A percentile compares a stretch with the other conserved stretches of the same genome.
These are phyloP conservation scores for Patiria pectinifera DNA, from an alignment of 53 echinoderm and acorn worm species.

Conservation along the genomic window DNA sequence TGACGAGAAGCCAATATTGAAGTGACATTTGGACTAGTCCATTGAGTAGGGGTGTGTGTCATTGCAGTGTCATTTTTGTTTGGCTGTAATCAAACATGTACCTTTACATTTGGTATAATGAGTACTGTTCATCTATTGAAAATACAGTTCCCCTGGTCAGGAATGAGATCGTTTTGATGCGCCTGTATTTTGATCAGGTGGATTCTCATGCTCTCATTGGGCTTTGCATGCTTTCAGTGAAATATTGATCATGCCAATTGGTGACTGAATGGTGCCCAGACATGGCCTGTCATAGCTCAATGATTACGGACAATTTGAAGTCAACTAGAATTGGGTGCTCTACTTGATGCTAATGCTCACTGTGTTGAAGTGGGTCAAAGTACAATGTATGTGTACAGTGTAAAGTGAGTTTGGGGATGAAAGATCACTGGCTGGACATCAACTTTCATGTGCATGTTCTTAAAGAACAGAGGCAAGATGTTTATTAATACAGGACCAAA, in stretches of 20 bases:
- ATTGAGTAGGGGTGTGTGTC: no score
- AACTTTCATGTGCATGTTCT: background rate
- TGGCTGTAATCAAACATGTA: no score
- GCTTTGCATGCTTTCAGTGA: background rate
- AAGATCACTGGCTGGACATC: no score
- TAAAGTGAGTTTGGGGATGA: no score
- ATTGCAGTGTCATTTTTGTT: no score
- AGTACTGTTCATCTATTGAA: no score
- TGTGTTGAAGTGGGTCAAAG: background rate
- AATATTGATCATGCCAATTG: background rate
- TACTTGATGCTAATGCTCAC: background rate
- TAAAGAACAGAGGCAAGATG: background rate
- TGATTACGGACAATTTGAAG: background rate
- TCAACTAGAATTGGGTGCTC: background rate
- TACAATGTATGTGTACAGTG: background rate
- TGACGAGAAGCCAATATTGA: no score
- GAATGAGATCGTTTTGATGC: no score
- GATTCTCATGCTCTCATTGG: background rate
- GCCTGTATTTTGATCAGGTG: no score
- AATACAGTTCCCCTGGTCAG: no score
- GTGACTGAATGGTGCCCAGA: background rate
- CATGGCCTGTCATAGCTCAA: background rate
- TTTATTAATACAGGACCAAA: constrained; percentile 18
- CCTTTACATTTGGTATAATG: no score
- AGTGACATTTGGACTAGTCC: no score